Evolutionary conservation across 2,888 invertebrate genomes (phyloP).

Genomic region (Morpho helenor): DNA sequence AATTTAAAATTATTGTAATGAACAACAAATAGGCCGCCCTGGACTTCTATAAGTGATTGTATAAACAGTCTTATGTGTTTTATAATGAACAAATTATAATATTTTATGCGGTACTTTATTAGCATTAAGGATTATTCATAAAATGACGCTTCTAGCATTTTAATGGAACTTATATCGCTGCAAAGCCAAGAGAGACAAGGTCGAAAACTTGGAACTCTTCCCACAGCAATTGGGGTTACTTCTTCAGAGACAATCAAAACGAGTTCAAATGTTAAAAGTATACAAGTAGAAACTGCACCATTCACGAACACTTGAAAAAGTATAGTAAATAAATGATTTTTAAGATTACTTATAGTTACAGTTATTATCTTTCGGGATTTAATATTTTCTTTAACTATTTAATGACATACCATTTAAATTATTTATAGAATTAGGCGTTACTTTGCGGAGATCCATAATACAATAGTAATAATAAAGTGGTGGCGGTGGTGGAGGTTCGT

Average conservation of each 20-base stretch:
- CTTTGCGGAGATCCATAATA: too few species aligned
- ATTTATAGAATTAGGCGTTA: too few species aligned
- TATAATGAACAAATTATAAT: conserved; percentile 29
- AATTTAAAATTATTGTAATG: conserved; percentile 3
- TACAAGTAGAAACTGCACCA: too few species aligned
- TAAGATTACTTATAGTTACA: too few species aligned
- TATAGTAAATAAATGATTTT: too few species aligned
- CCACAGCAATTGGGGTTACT: conserved; percentile 11
- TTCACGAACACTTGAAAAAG: too few species aligned
- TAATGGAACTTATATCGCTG: conserved; percentile 15
- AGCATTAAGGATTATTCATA: conserved; percentile 29
- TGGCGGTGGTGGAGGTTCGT: too few species aligned
- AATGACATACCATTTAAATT: too few species aligned
- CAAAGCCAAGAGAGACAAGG: conserved; percentile 23
- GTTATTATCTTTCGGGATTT: too few species aligned
- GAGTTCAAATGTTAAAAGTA: too few species aligned
- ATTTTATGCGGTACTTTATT: conserved; percentile 27
- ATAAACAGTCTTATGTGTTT: conserved; percentile 15
- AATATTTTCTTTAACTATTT: too few species aligned
- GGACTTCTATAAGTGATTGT: conserved; percentile 3
- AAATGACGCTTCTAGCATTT: conserved; percentile 23
- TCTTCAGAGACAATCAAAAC: neutral
- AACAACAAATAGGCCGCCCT: neutral
- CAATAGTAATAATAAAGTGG: too few species aligned
- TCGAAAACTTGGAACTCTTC: conserved; percentile 15